Base-by-base conservation (phyloP, 2,113 vertebrate genomes). In the Passer montanus region DNA sequence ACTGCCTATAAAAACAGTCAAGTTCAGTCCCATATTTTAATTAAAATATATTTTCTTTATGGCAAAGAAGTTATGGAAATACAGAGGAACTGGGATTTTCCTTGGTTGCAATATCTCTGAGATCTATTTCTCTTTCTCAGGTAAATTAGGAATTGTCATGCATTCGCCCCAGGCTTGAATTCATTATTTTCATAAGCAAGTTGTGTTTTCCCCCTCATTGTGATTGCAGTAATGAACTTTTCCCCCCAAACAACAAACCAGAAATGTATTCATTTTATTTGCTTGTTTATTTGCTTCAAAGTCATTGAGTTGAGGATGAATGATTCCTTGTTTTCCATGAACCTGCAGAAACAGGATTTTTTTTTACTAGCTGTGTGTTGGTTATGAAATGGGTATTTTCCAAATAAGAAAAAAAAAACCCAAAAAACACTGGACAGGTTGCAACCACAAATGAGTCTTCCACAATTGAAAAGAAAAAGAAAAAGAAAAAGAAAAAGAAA, bases 51-150 rank as follows among this genome's bases (percentile, higher is more conserved):
- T 87, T 80, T 95, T 11, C 4, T 84, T 95, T 89, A 92, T 84
- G 52, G 46, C 89, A 86, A 89, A 97, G 67, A 78, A 93, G 47
- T 81, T 96, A 90, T 91, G 83, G 73, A 94, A 95, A 96, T 78
- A 62, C 39, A 90, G 31, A 93, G 75, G 69, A 94, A 91, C n/a
- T 80, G 94, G 93, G 89, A 82, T 96, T 97, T 95, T 96, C 91
- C 90, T 95, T 59, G 70, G 78, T 43, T 87, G 63, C 20, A 73
- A 10, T 95, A 85, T 95, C 91, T 91, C 68, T 96, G 64, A 94
- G 87, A 94, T 94, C 78, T 81, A 27, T 82, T 94, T 86, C 33
- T 95, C 44, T 67, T 94, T 95, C 87, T 88, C 82, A 84, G 90
- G 73, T 84, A 94, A 95, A 95, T 92, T 64, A 80, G 85, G 79